Evolutionary conservation across 1,140 invertebrate species (phyloP), one percentile per base, ranked within the genome.

Genomic region (Ectropis grisescens): DNA sequence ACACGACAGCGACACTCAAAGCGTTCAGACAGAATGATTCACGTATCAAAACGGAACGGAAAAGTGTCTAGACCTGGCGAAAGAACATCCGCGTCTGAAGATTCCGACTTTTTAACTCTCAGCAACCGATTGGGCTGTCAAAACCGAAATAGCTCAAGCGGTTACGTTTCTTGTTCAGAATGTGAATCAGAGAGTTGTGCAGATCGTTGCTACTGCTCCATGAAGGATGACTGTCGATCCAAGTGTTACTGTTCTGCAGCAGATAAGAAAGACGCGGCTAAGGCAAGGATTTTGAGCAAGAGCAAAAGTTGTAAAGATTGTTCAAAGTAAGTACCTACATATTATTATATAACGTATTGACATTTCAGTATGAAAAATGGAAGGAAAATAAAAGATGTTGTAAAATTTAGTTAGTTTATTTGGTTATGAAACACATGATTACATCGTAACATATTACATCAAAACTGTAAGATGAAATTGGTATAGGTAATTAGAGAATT

Each of bases 141-240:
- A 33, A 87, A 90, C 44, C 81, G 88, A 25, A 90, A 90, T 53
- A 89, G 87, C 47, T 89, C 88, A 5, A 88, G 88, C 43, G 88
- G 88, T 4, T 94, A 93, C 54, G 90, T 94, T 3, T 93, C 91
- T 8, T 95, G 91, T 62, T 93, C 91, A 12, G 93, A 95, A 71
- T 95, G 92, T 56, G 91, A 93, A 55, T 92, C 89, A 6, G 92
- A 93, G 47, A 89, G 89, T 6, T 94, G 92, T 57, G 88, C 90
- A 1, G 88, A 90, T 32, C 87, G 90, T 51, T 91, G 89, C 47
- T 90, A 90, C 48, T 91, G 90, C 46, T 88, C 88, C 7, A 59
- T 87, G 45, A 82, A 80, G 29, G 59, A 55, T 11, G 62, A 70
- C 25, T 65, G 53, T 23, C 75, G 74, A 35, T 41, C 57, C 0